Conservation (phyloP, 2,113 vertebrate genomes). For the Mobula birostris region DNA sequence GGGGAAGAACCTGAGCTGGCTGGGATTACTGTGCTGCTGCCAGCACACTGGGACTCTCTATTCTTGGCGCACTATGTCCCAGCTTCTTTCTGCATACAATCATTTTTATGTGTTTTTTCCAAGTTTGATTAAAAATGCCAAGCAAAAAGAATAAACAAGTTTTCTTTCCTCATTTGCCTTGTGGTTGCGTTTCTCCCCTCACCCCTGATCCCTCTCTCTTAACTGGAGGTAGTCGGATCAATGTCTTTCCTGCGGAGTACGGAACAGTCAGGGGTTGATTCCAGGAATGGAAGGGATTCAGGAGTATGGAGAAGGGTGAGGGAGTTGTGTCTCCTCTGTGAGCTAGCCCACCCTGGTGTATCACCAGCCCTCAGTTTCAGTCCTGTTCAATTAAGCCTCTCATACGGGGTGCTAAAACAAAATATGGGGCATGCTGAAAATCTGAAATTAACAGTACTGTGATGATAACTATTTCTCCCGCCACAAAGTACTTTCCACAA, state of each 20-base stretch:
- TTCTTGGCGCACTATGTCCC: background rate
- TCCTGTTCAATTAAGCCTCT: background rate
- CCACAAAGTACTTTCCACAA: no score
- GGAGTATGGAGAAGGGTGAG: background rate
- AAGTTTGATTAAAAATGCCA: constrained; percentile 31
- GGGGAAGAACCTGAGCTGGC: background rate
- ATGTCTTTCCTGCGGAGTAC: background rate
- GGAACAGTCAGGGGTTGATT: background rate
- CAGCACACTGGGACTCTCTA: background rate
- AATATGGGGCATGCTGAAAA: no score
- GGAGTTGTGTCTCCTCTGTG: background rate
- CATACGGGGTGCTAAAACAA: no score
- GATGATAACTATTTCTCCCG: no score
- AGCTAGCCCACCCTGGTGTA: background rate
- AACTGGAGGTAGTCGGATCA: background rate
- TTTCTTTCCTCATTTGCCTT: background rate
- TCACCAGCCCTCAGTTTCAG: background rate
- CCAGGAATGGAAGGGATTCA: background rate
- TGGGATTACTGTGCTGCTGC: background rate
- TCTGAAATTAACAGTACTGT: no score
- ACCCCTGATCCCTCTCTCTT: no score
- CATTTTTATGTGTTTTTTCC: constrained; percentile 13
- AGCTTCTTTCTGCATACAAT: constrained; percentile 16
- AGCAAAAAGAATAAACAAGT: constrained; percentile 25
- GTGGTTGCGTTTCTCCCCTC: background rate